A percentile compares a stretch with the other conserved stretches of the same genome.
Evolutionary conservation across 2,888 invertebrate species (phyloP).

Genomic region (Xanthorhoe designata): DNA sequence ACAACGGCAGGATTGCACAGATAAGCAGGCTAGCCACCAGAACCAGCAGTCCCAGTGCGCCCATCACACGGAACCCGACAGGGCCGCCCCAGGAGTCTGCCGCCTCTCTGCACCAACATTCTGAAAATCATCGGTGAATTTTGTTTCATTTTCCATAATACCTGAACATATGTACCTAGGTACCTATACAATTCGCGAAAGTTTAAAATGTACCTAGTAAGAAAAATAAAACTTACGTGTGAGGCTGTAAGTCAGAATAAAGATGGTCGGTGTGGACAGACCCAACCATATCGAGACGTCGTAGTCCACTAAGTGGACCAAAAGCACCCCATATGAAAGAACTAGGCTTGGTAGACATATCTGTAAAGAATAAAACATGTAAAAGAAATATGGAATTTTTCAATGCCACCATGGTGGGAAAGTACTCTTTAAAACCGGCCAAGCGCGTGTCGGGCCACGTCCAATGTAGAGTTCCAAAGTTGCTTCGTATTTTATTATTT

Average conservation of each 20-base stretch:
- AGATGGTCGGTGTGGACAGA: conserved; percentile 69
- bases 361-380: conserved; percentile 54
- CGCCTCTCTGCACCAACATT: conserved; percentile 82
- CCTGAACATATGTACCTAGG: too few relatives aligned
- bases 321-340: conserved; percentile 73
- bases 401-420: too few relatives aligned
- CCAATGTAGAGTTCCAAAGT: too few relatives aligned
- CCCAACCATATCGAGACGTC: conserved; percentile 71
- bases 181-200: too few relatives aligned
- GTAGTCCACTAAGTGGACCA: conserved; percentile 64
- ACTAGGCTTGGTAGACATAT: conserved; percentile 73
- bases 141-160: too few relatives aligned
- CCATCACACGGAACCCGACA: conserved; percentile 72
- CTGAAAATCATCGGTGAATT: conserved; percentile 52
- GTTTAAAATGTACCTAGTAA: too few relatives aligned
- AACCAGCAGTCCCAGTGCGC: conserved; percentile 63
- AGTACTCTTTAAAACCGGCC: too few relatives aligned
- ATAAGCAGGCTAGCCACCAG: conserved; percentile 64
- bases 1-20: conserved; percentile 65
- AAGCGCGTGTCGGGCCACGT: background rate
- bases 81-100: conserved; percentile 80
- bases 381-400: background rate
- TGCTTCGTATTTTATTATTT: too few relatives aligned
- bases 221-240: conserved; percentile 68
- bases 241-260: conserved; percentile 67